phyloP scores from a whole-genome alignment of 1,140 invertebrate genomes.

The Tetranychus urticae region DNA sequence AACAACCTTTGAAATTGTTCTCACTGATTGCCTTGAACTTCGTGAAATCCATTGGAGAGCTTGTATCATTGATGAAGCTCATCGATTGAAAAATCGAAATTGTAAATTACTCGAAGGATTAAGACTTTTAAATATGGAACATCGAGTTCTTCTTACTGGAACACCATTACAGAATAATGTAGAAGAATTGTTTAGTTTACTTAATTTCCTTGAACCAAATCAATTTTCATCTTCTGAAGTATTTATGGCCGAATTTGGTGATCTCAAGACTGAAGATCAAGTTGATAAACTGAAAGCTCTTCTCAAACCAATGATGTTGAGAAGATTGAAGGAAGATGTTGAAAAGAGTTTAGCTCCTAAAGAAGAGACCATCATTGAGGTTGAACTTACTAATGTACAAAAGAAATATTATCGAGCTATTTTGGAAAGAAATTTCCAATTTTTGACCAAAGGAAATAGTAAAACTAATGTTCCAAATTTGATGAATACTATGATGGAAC shows the following conservation, averaged over 20 bases:
- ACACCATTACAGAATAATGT: constrained; percentile 97
- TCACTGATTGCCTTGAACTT: constrained; percentile 82
- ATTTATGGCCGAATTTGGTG: constrained; percentile 90
- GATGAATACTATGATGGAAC: constrained; percentile 99
- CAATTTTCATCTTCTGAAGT: constrained; percentile 61
- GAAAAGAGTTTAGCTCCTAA: constrained; percentile 97
- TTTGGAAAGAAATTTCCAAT: constrained; percentile 91
- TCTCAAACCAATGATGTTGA: constrained; percentile 96
- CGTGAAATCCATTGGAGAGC: constrained; percentile 82
- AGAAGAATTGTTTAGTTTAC: constrained; percentile 88
- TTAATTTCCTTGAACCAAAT: constrained; percentile 89
- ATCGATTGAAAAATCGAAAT: constrained; percentile 93
- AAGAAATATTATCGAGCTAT: constrained; percentile 99
- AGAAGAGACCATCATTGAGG: constrained; percentile 98
- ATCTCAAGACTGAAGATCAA: constrained; percentile 83
- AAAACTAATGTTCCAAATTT: constrained; percentile 88
- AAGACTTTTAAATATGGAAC: constrained; percentile 71
- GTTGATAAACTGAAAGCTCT: constrained; percentile 83
- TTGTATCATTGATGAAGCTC: constrained; percentile 97
- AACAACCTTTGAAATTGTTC: constrained; percentile 96
- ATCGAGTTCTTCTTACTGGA: constrained; percentile 82
- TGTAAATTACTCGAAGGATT: constrained; percentile 95
- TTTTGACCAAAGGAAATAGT: constrained; percentile 82
- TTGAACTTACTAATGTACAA: constrained; percentile 95
- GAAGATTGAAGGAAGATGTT: constrained; percentile 94